Base-by-base conservation (phyloP, 2,888 invertebrate genomes). In the Labia minor region DNA sequence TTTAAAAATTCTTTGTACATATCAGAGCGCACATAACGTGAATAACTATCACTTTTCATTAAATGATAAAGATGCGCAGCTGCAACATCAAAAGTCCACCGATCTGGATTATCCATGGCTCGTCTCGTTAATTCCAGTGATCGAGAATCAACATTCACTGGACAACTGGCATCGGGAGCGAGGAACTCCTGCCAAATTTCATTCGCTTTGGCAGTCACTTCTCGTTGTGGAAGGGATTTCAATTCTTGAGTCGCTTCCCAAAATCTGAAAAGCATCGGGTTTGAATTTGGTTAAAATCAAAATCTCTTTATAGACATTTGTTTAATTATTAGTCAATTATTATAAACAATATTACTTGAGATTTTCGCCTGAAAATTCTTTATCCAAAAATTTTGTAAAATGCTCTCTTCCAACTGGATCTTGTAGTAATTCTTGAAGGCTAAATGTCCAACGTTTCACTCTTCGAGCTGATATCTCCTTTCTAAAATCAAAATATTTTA, bases 41-140 rank as follows among this genome's bases (percentile, higher is more conserved):
- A 96, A 77, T 99, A 99, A 76, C 95, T 96, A 81, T 99, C 99
- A 71, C 94, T 95, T 78, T 98, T 98, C 99, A 99, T 99, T 73
- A 99, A 82, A 76, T 97, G 95, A 79, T 97, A 99, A 49, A 99
- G 97, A 80, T 99, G 99, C 6, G 95, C 92, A 79, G 96, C 95
- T 66, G 99, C 98, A 75, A 95, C 92, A 76, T 98, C 98, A 79
- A 97, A 99, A 74, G 91, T 92, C 86, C 95, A 96, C 73, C 95
- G 84, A 77, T 95, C 94, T 0, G 93, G 88, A 70, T 85, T 86
- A 72, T 85, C 86, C 78, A 92, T 84, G 74, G 92, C 91, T 74
- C 85, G 87, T 74, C 89, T 87, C 0, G 92, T 92, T 68, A 87
- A 79, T 76, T 94, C 94, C 76, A 89, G 89, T 6, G 94, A 92